Evolutionary conservation across 92 coral and sea anemone species (phyloP), one percentile per base, ranked within the genome.

Genomic region (Paramuricea clavata): DNA sequence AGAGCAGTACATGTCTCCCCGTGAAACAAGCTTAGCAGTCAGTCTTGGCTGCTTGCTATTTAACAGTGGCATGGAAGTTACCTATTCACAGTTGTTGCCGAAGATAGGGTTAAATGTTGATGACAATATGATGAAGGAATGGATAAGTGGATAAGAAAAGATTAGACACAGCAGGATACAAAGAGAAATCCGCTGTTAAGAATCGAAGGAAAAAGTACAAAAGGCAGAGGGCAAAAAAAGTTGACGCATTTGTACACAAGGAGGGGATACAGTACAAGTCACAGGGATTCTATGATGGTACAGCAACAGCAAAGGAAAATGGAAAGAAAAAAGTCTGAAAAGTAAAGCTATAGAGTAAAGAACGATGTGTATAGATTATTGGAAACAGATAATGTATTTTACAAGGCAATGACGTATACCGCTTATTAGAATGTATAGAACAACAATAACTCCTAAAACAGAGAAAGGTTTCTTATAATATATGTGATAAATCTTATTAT

Each of bases 231-330:
- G 49, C 69, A 15, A 91, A 88, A 36, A 87, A 87, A 61, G 73
- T 65, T 6, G 91, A 87, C 68, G 94, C 84, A 17, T 83, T 91
- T 80, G 78, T 69, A 1, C 91, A 91, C 65, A 25, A 57, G 27
- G 65, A 57, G 17, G 65, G 65, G 12, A 19, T 57, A 3, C 65
- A n/a, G 12, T 57, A 57, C 65, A n/a, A 57, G 30, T 57, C 65
- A 25, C 65, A 57, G 16, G 65, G 4, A 25, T 57, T 57, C 5
- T 57, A 57, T 57, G 26, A 2, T 12, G 57, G 12, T 19, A 11
- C 26, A n/a, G 26, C 65, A 49, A 49, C 26, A 4, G 30, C 27
- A 16, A n/a, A 57, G 65, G 27, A 52, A 52, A 52, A 19, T 26
- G 3, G 26, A 5, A 57, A 57, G 30, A 5, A 47, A 47, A 12